phyloP scores from a whole-genome alignment of 2,797 vertebrate genomes.

The Chelonia mydas region DNA sequence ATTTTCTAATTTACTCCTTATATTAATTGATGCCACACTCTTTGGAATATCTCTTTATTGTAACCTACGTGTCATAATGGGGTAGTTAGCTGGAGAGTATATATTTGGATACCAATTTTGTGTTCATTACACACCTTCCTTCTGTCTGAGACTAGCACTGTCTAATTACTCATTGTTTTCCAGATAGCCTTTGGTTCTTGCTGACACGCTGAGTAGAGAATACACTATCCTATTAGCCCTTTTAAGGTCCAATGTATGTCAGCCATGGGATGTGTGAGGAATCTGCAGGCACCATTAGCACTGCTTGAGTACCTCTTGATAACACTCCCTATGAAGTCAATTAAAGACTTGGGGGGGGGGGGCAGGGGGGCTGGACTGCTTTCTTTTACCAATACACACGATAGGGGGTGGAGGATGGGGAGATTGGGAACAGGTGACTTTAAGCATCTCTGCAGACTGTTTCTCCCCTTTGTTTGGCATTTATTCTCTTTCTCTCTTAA shows the following conservation, averaged over 20 bases:
- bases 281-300: conserved; percentile 75
- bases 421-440: conserved; percentile 60
- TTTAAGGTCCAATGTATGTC: conserved; percentile 69
- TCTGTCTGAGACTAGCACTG: conserved; percentile 41
- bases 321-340: conserved; percentile 79
- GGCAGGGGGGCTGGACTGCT: conserved; percentile 54
- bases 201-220: conserved; percentile 60
- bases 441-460: neutral
- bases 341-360: conserved; percentile 80
- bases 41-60: neutral
- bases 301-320: conserved; percentile 77
- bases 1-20: neutral
- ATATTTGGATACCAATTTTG: neutral
- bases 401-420: conserved; percentile 47
- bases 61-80: neutral
- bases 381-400: conserved; percentile 65
- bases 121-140: neutral
- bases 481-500: neutral
- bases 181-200: conserved; percentile 57
- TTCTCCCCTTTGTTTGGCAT: neutral
- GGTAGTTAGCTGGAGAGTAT: neutral
- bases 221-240: conserved; percentile 61
- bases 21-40: neutral
- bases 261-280: conserved; percentile 73
- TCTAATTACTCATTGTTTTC: conserved; percentile 68